Evolutionary conservation across 2,797 vertebrate genomes (phyloP).

Genomic region (Mastacembelus armatus): DNA sequence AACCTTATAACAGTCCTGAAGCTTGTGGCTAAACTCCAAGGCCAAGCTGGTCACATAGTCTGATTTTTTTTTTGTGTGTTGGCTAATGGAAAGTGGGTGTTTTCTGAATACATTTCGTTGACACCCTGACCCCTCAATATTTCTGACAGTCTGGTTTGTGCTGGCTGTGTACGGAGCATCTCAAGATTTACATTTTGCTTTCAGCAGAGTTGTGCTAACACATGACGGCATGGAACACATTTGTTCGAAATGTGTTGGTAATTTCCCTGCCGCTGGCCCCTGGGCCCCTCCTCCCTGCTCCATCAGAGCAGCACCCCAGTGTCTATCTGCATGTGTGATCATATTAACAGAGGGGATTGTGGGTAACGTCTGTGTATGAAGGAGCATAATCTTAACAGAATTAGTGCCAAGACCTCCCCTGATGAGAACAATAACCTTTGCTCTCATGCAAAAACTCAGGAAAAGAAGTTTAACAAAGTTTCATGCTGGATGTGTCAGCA

Average conservation of each 20-base stretch:
- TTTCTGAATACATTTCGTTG: conserved; percentile 42
- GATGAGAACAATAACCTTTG: conserved; percentile 41
- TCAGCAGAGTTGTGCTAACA: conserved; percentile 61
- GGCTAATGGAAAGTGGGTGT: conserved; percentile 65
- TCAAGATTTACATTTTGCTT: conserved; percentile 61
- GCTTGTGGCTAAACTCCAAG: conserved; percentile 9
- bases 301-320: conserved; percentile 45
- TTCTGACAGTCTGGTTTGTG: conserved; percentile 53
- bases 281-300: conserved; percentile 18
- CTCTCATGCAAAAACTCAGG: conserved; percentile 35
- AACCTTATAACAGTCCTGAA: conserved; percentile 1
- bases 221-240: conserved; percentile 77
- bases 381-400: conserved; percentile 37
- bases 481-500: not conserved
- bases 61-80: conserved; percentile 46
- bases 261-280: conserved; percentile 56
- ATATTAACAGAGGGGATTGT: conserved; percentile 57
- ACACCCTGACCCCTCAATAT: conserved; percentile 62
- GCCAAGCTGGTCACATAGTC: conserved; percentile 25
- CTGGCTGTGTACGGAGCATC: conserved; percentile 63
- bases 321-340: conserved; percentile 63
- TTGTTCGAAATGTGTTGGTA: conserved; percentile 73
- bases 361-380: conserved; percentile 44
- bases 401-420: conserved; percentile 42
- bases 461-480: conserved; percentile 31